These are phyloP conservation scores for Drosophila paracracens DNA, from an alignment of 2,888 invertebrate genomes.

Conservation along the genomic window DNA sequence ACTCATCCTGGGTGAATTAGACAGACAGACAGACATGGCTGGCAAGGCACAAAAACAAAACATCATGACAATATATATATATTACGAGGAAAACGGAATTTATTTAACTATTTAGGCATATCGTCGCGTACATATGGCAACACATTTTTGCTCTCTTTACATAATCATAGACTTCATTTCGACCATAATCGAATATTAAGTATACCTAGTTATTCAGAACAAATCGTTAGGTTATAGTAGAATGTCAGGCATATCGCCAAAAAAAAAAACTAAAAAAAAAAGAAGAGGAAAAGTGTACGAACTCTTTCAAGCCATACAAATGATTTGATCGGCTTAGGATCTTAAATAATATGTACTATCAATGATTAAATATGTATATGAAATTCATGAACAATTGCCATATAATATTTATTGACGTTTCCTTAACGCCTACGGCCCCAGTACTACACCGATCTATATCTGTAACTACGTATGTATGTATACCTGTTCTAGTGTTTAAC, in stretches of 20 bases:
- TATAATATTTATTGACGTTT: conserved; percentile 40
- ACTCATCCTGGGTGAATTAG: conserved; percentile 57
- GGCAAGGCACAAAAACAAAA: conserved; percentile 56
- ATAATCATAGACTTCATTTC: conserved; percentile 55
- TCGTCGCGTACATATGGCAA: conserved; percentile 73
- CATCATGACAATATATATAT: conserved; percentile 70
- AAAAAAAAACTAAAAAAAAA: conserved; percentile 15
- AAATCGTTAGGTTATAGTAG: conserved; percentile 45
- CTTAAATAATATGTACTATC: conserved; percentile 9
- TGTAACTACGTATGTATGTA: conserved; percentile 17
- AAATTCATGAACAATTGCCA: conserved; percentile 30
- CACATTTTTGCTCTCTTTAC: conserved; percentile 55
- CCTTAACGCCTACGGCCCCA: conserved; percentile 18
- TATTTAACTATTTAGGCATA: conserved; percentile 77
- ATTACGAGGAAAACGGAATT: conserved; percentile 60
- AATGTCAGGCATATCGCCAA: conserved; percentile 57
- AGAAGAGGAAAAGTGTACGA: conserved; percentile 8
- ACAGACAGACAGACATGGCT: conserved; percentile 7
- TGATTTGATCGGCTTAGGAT: conserved; percentile 15
- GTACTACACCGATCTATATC: conserved; percentile 8
- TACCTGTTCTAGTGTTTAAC: conserved; percentile 26
- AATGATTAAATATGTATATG: conserved; percentile 22
- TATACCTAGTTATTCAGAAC: conserved; percentile 41
- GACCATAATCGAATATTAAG: conserved; percentile 46
- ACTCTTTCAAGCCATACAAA: conserved; percentile 9